phyloP scores from a whole-genome alignment of 2,888 invertebrate species.

The Pomacea canaliculata region DNA sequence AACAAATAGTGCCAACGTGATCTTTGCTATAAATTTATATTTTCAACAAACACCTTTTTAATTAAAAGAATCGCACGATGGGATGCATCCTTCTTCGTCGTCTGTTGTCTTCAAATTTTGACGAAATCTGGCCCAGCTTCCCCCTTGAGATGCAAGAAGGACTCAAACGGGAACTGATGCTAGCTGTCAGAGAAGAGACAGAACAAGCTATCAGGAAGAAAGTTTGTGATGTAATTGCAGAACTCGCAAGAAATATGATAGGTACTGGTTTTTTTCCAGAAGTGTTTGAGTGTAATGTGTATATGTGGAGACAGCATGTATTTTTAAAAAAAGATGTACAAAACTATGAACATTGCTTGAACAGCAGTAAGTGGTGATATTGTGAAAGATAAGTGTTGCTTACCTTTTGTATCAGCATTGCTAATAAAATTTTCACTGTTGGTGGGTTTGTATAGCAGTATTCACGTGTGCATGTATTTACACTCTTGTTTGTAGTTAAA shows the following conservation, averaged over 20 bases:
- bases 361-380: background rate
- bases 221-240: constrained; percentile 96
- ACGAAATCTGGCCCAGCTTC: constrained; percentile 91
- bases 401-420: too few relatives aligned
- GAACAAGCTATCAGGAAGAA: constrained; percentile 84
- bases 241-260: constrained; percentile 86
- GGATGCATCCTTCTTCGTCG: constrained; percentile 95
- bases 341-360: background rate
- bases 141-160: constrained; percentile 85
- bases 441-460: background rate
- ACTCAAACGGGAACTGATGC: constrained; percentile 87
- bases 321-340: background rate
- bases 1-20: too few relatives aligned
- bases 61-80: constrained; percentile 80
- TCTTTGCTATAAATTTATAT: too few relatives aligned
- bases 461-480: too few relatives aligned
- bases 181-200: constrained; percentile 85
- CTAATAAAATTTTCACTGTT: too few relatives aligned
- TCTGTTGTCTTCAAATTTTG: constrained; percentile 86
- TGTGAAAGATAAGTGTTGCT: too few relatives aligned
- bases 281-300: too few relatives aligned
- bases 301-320: background rate
- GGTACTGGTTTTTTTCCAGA: constrained; percentile 41
- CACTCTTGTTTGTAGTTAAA: too few relatives aligned
- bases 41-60: background rate